phyloP scores from a whole-genome alignment of 37 sponge, comb jelly and placozoan genomes.

The Amphimedon queenslandica region DNA sequence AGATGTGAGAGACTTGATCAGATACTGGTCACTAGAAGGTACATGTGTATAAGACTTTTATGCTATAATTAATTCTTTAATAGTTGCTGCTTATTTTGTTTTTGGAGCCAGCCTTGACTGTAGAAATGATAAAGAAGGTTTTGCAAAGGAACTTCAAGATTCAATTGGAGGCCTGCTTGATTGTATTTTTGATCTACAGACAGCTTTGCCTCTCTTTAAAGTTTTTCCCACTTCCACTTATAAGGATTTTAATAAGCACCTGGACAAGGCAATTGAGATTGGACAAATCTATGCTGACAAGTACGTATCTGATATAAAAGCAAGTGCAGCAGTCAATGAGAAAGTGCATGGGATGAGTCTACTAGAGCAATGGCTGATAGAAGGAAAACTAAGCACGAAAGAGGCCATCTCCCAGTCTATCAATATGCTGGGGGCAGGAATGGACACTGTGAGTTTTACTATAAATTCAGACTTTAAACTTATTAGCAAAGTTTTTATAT shows the following conservation, averaged over 20 bases:
- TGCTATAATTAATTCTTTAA: too few relatives aligned
- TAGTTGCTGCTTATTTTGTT: conserved; percentile 6
- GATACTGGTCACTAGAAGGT: too few relatives aligned
- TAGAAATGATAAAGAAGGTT: neutral
- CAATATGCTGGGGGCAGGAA: conserved; percentile 39
- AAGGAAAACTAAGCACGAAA: conserved; percentile 14
- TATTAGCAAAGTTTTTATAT: too few relatives aligned
- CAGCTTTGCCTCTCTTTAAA: conserved; percentile 8
- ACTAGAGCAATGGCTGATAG: conserved; percentile 49
- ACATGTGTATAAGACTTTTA: too few relatives aligned
- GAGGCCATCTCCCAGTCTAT: conserved; percentile 17
- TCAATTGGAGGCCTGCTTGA: neutral
- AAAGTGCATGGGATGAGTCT: neutral
- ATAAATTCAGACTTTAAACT: too few relatives aligned
- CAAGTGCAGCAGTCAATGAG: neutral
- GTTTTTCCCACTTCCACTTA: conserved; percentile 8
- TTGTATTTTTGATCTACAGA: neutral
- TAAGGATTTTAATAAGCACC: neutral
- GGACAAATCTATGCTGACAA: neutral
- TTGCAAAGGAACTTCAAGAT: conserved; percentile 3
- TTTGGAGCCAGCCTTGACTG: conserved; percentile 5
- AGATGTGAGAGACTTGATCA: too few relatives aligned
- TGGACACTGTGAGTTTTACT: conserved; percentile 39
- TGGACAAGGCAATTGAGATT: neutral
- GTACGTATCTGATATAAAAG: neutral